Conservation (phyloP, 1,140 invertebrate genomes). For the Papilio xuthus region DNA sequence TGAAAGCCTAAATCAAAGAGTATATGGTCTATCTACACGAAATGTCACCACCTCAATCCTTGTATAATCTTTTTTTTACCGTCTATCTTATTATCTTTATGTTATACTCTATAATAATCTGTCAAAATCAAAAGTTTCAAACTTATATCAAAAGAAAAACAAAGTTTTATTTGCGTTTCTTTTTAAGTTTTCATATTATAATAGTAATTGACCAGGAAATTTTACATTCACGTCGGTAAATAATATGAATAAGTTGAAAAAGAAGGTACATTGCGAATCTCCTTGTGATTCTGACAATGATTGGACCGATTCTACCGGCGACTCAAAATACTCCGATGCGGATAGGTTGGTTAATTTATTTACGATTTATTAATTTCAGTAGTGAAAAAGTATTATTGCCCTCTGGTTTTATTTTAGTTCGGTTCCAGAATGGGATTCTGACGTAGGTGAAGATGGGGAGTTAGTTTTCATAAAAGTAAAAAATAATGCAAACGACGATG, state of each 20-base stretch:
- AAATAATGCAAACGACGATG: constrained; percentile 47
- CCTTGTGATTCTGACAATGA: constrained; percentile 74
- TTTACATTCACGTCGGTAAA: neutral
- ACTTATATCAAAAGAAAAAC: neutral
- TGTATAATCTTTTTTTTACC: too few species aligned
- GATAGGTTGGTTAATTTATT: constrained; percentile 59
- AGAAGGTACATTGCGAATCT: constrained; percentile 64
- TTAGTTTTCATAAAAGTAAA: constrained; percentile 81
- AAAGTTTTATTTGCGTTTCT: neutral
- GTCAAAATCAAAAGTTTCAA: too few species aligned
- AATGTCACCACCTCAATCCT: too few species aligned
- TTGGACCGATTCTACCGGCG: constrained; percentile 73
- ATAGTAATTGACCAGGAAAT: neutral
- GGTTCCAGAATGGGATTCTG: constrained; percentile 85
- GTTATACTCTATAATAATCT: too few species aligned
- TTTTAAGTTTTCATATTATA: neutral
- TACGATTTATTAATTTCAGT: neutral
- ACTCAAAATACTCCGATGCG: constrained; percentile 73
- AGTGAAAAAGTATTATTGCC: constrained; percentile 13
- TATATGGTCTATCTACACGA: too few species aligned
- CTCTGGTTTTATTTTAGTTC: constrained; percentile 72
- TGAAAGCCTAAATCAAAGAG: too few species aligned
- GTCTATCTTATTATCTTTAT: too few species aligned
- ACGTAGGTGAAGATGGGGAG: constrained; percentile 82
- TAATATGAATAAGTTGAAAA: constrained; percentile 59